phyloP scores from a whole-genome alignment of 2,888 invertebrate genomes.

The Lissocephala sabroskyi region DNA sequence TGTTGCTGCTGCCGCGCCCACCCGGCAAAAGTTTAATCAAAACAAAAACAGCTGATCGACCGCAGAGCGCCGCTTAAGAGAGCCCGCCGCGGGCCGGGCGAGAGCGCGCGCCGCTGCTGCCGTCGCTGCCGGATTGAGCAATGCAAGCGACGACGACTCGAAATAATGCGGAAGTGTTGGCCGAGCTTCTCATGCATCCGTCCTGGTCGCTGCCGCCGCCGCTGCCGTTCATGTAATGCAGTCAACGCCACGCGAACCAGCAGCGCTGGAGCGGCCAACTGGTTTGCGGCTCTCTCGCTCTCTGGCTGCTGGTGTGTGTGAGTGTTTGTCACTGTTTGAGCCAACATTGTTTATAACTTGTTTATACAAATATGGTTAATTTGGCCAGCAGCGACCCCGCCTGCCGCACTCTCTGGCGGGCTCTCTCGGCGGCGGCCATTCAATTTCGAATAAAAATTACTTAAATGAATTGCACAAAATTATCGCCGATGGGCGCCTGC shows the following conservation, averaged over 20 bases:
- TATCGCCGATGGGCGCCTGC: constrained; percentile 42
- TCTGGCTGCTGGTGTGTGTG: constrained; percentile 18
- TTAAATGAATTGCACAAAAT: constrained; percentile 60
- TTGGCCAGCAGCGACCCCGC: no score
- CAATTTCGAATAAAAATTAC: constrained; percentile 55
- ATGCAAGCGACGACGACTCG: constrained; percentile 21
- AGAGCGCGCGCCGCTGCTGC: constrained; percentile 18
- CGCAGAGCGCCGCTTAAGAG: not conserved
- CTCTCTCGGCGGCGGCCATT: constrained; percentile 17
- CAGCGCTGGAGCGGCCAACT: constrained; percentile 1
- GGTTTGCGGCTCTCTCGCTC: constrained; percentile 26
- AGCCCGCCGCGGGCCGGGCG: constrained; percentile 10
- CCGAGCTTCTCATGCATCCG: constrained; percentile 6
- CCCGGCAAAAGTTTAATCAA: constrained; percentile 48
- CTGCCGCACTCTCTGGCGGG: no score
- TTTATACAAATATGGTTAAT: constrained; percentile 63
- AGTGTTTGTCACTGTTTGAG: constrained; percentile 58
- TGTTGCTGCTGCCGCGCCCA: no score
- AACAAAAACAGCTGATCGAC: constrained; percentile 58
- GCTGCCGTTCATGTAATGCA: no score
- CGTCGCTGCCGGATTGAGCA: constrained; percentile 21
- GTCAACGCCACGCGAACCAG: not conserved
- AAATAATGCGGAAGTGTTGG: constrained; percentile 33
- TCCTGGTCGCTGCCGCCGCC: constrained; percentile 30
- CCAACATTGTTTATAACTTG: constrained; percentile 62